A percentile compares a stretch with the other conserved stretches of the same genome.
phyloP scores from a whole-genome alignment of 2,797 vertebrate species.

The Melanogrammus aeglefinus region DNA sequence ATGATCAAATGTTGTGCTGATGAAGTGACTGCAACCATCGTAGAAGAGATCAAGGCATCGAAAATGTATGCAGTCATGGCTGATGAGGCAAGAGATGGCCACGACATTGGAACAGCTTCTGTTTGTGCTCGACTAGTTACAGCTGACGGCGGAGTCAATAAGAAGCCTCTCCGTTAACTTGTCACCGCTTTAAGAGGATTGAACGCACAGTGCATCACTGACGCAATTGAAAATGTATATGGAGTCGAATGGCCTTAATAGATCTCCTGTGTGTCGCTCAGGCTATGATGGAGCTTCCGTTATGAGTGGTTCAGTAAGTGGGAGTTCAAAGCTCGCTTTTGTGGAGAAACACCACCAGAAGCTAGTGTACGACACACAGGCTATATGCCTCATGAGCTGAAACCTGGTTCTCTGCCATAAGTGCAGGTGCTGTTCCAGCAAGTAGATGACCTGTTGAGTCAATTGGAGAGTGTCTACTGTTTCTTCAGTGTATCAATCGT shows the following conservation, averaged over 20 bases:
- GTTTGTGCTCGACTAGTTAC: slow-evolving; percentile 2
- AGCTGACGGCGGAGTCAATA: background rate
- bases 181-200: background rate
- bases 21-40: background rate
- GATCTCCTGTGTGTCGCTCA: background rate
- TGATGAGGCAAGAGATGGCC: slow-evolving; percentile 16
- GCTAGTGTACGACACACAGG: slow-evolving; percentile 28
- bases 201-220: background rate
- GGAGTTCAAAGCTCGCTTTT: slow-evolving; percentile 21
- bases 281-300: slow-evolving; percentile 20
- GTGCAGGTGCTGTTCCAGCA: slow-evolving; percentile 4
- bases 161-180: background rate
- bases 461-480: slow-evolving; percentile 5
- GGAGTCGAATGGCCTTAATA: background rate
- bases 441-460: background rate
- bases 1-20: background rate
- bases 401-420: slow-evolving; percentile 25
- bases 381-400: slow-evolving; percentile 26
- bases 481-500: slow-evolving; percentile 10
- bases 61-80: slow-evolving; percentile 23
- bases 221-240: background rate
- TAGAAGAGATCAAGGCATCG: background rate
- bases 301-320: slow-evolving; percentile 24
- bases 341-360: slow-evolving; percentile 16
- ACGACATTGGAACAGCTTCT: slow-evolving; percentile 10